Percentiles rank a stretch among this genome's conserved stretches.
These are phyloP conservation scores for Leptoteleia sp. DNA, from an alignment of 1,140 invertebrate genomes.

Conservation along the genomic window DNA sequence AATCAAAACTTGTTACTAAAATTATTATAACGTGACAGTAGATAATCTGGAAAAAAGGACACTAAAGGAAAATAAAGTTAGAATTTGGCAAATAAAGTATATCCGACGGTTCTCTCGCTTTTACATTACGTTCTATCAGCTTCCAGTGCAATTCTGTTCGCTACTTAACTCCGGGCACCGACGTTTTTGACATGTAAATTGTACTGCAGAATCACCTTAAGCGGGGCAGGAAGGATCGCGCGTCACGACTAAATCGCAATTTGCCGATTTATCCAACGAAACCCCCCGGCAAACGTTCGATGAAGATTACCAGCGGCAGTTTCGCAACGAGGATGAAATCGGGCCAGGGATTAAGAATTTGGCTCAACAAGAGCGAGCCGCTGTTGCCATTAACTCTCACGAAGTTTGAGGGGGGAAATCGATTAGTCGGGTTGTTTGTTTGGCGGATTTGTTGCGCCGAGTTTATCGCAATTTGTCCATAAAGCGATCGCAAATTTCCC, in stretches of 20 bases:
- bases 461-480: not conserved
- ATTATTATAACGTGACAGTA: too few relatives aligned
- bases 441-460: not conserved
- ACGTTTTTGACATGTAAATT: too few relatives aligned
- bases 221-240: constrained; percentile 3
- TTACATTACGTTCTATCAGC: too few relatives aligned
- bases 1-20: too few relatives aligned
- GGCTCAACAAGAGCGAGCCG: constrained; percentile 6
- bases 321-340: constrained; percentile 1
- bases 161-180: too few relatives aligned
- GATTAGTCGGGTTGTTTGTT: constrained; percentile 6
- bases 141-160: too few relatives aligned
- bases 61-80: too few relatives aligned
- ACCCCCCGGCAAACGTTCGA: not conserved
- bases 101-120: too few relatives aligned
- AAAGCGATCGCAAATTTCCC: constrained; percentile 16
- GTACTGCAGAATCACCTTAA: too few relatives aligned
- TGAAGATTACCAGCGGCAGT: constrained; percentile 8
- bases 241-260: constrained; percentile 2
- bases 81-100: too few relatives aligned
- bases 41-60: too few relatives aligned
- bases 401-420: constrained; percentile 10
- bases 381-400: not conserved
- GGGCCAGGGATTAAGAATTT: constrained; percentile 23
- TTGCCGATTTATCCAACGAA: not conserved